Percentiles rank a stretch among this genome's conserved stretches.
Evolutionary conservation across 2,888 invertebrate genomes (phyloP).

Genomic region (Autographa pulchrina): DNA sequence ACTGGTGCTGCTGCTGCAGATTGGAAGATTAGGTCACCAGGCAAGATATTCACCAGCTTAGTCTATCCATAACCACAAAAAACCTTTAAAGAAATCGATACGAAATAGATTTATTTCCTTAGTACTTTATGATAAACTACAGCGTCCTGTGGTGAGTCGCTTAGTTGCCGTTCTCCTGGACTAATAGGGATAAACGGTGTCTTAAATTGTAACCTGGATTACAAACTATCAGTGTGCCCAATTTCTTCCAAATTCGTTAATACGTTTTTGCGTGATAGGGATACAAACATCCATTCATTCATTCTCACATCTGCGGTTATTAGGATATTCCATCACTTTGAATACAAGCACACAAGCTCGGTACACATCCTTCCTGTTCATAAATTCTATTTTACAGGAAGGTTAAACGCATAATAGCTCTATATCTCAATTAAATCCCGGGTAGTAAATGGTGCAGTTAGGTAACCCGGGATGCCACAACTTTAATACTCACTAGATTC

Average conservation of each 20-base stretch:
- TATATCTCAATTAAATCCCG: slow-evolving; percentile 38
- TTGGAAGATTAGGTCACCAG: neutral
- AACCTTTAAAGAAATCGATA: too few relatives aligned
- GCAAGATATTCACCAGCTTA: neutral
- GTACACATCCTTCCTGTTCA: slow-evolving; percentile 19
- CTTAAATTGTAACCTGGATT: neutral
- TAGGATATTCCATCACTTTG: neutral
- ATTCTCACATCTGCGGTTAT: neutral
- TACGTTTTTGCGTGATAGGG: neutral
- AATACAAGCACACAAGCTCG: slow-evolving; percentile 6
- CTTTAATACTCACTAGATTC: neutral
- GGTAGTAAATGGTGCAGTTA: slow-evolving; percentile 18
- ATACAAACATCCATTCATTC: neutral
- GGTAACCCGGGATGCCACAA: neutral
- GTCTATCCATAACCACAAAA: neutral
- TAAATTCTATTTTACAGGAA: slow-evolving; percentile 29
- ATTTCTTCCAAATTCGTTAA: neutral
- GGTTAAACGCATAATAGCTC: slow-evolving; percentile 17
- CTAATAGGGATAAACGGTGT: neutral
- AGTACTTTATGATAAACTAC: too few relatives aligned
- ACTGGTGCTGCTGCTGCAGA: neutral
- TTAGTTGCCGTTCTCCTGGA: too few relatives aligned
- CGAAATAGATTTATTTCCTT: too few relatives aligned
- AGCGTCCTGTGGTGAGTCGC: too few relatives aligned
- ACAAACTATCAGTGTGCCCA: neutral